A percentile compares a stretch with the other conserved stretches of the same genome.
Conservation (phyloP, 2,113 vertebrate genomes). For the Prionailurus viverrinus region DNA sequence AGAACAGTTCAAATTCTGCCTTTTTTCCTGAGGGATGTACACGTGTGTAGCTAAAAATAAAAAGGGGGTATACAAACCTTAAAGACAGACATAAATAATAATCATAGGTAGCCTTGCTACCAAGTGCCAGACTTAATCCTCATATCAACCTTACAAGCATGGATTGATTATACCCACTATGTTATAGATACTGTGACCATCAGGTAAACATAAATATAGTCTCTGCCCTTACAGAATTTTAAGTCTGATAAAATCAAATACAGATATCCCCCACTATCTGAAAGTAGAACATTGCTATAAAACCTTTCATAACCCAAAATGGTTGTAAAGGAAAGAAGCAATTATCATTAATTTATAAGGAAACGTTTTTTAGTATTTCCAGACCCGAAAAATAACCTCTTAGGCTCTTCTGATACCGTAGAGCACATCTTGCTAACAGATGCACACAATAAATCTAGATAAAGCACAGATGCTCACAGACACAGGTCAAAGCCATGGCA, state of each 20-base stretch:
- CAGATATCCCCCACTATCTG: neutral
- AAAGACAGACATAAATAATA: conserved; percentile 18
- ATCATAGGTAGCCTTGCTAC: neutral
- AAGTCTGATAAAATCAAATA: neutral
- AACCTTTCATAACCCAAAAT: neutral
- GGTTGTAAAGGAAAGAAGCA: neutral
- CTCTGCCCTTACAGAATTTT: conserved; percentile 12
- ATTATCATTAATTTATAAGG: neutral
- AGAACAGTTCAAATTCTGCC: neutral
- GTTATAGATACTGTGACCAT: neutral
- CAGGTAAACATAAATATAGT: neutral
- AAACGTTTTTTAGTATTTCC: neutral
- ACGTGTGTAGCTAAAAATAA: neutral
- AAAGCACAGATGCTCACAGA: neutral
- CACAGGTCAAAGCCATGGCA: neutral
- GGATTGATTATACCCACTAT: neutral
- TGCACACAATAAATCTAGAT: neutral
- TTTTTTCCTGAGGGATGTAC: neutral
- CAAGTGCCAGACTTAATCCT: neutral
- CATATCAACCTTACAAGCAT: neutral
- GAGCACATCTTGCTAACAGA: neutral
- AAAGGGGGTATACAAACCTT: neutral
- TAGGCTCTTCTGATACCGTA: neutral
- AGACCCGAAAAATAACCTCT: neutral
- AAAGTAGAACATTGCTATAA: neutral